Base-by-base conservation (phyloP, 2,888 invertebrate genomes). In the Parapristionchus giblindavisi region DNA sequence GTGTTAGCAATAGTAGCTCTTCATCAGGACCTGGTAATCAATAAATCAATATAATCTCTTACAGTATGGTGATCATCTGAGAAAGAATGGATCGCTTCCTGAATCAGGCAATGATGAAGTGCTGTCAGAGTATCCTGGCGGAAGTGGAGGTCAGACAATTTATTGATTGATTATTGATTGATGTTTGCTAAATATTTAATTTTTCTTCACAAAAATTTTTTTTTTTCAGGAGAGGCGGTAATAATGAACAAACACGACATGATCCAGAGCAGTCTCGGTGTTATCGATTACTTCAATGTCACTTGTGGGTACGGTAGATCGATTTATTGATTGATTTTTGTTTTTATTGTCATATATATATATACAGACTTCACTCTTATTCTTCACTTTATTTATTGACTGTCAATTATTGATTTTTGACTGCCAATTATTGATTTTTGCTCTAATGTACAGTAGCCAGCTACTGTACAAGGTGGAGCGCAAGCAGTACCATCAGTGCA, bases 201-300 rank as follows among this genome's bases (percentile, higher is more conserved):
- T 14, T 14, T 11, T 21, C 21, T 48, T 48, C 21, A 14, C 21
- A 48, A 48, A 14, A 48, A 21, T 48, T 48, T 48, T 11, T 48
- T 48, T 48, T 48, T 14, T 11, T 48, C 21, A 48, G 21, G 36
- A 68, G 68, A n/a, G 3, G 68, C 34, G 1, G 34, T 36, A 6
- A 56, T 71, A 8, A 24, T 17, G 6, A 71, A 71, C 56, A 71
- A 71, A 56, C 36, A 54, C 40, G 56, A 71, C 5, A 71, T 71
- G 70, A 29, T n/a, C 5, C n/a, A 71, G 70, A 71, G 56, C 40
- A 34, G 34, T 24, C 38, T 56, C 27, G 70, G 70, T 21, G 17
- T 71, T 40, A 8, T 27, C 38, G 70, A 71, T 40, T 71, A 71
- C 70, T 71, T 71, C 70, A 71, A 71, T 21, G 29, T 56, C 14